phyloP scores from a whole-genome alignment of 2,888 invertebrate species.

The Hylaea fasciaria region DNA sequence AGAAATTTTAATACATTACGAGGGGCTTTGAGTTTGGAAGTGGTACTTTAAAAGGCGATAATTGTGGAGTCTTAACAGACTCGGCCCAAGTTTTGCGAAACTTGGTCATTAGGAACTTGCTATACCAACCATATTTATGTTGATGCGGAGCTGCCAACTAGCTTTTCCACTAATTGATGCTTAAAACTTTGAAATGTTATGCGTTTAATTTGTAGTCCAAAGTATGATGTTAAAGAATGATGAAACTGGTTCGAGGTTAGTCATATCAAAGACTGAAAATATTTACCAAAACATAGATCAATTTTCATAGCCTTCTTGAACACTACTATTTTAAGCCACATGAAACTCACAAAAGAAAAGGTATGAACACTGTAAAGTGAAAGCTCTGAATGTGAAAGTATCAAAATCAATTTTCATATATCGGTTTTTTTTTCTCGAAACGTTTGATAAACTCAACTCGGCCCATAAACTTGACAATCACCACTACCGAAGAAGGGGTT shows the following conservation, averaged over 20 bases:
- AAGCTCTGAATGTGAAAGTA: too few species aligned
- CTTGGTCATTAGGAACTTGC: slow-evolving; percentile 56
- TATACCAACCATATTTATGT: slow-evolving; percentile 38
- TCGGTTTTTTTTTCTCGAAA: too few species aligned
- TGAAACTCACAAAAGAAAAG: too few species aligned
- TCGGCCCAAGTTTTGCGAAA: slow-evolving; percentile 46
- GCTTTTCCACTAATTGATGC: slow-evolving; percentile 42
- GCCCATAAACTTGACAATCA: background rate
- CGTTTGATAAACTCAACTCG: background rate
- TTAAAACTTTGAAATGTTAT: slow-evolving; percentile 21
- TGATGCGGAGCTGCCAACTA: slow-evolving; percentile 40
- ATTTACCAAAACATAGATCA: background rate
- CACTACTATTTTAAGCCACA: background rate
- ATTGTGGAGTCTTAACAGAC: slow-evolving; percentile 48
- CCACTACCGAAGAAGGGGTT: background rate
- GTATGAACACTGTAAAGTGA: too few species aligned
- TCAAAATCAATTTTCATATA: too few species aligned
- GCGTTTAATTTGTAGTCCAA: slow-evolving; percentile 2
- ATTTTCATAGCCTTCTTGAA: background rate
- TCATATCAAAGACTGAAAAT: background rate
- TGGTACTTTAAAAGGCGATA: slow-evolving; percentile 45
- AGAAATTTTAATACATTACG: slow-evolving; percentile 23
- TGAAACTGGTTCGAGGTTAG: too few species aligned
- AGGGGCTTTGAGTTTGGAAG: slow-evolving; percentile 38
- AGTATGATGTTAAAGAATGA: background rate